Evolutionary conservation across 2,113 vertebrate species (phyloP).

Genomic region (Physeter macrocephalus): DNA sequence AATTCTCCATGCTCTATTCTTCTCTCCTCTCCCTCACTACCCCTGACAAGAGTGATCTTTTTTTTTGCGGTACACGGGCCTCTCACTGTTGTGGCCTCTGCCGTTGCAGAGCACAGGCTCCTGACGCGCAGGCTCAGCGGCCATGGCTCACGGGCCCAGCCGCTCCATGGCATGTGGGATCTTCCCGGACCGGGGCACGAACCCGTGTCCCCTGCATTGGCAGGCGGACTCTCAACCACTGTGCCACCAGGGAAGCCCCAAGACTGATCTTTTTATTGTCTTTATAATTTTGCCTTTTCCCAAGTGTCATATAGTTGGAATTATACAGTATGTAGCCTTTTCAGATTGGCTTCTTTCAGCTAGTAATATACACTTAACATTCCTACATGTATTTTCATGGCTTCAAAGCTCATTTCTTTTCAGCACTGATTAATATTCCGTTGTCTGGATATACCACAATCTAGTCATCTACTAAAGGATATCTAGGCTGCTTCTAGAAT

Average conservation of each 20-base stretch:
- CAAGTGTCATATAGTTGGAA: background rate
- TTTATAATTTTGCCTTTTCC: background rate
- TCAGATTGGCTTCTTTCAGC: background rate
- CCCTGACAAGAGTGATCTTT: background rate
- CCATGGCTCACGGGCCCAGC: too few relatives aligned
- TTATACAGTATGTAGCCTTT: background rate
- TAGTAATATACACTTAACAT: background rate
- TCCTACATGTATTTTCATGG: background rate
- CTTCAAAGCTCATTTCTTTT: background rate
- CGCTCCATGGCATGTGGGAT: too few relatives aligned
- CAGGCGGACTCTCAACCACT: too few relatives aligned
- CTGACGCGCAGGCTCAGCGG: too few relatives aligned
- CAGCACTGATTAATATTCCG: background rate
- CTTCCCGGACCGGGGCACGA: too few relatives aligned
- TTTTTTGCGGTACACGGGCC: too few relatives aligned
- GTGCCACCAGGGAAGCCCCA: too few relatives aligned
- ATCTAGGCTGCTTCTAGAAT: background rate
- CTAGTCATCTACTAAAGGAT: background rate
- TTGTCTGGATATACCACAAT: background rate
- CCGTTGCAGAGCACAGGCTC: too few relatives aligned
- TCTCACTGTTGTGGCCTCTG: too few relatives aligned
- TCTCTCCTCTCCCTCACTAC: background rate
- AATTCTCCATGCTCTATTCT: background rate
- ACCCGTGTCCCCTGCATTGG: too few relatives aligned
- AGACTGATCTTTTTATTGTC: background rate